These are phyloP conservation scores for Exephanes ischioxanthus DNA, from an alignment of 2,888 invertebrate species.

Conservation along the genomic window DNA sequence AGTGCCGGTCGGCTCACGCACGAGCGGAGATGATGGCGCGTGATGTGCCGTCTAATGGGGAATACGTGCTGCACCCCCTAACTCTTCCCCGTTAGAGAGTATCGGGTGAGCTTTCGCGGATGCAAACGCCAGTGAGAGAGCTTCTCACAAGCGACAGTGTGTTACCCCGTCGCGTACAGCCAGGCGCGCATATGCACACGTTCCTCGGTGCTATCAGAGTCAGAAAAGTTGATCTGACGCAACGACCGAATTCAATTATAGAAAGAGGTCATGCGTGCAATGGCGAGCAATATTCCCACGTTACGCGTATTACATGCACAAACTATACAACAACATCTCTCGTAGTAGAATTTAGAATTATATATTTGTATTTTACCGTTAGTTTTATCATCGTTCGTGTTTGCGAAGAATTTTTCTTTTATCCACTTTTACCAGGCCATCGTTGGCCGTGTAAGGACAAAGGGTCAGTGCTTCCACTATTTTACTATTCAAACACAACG, in stretches of 20 bases:
- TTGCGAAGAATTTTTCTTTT: neutral
- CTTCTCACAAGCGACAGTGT: slow-evolving; percentile 4
- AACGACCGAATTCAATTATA: slow-evolving; percentile 55
- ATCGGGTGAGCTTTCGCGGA: slow-evolving; percentile 17
- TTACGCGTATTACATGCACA: slow-evolving; percentile 13
- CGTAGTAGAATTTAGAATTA: neutral
- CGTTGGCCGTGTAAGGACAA: neutral
- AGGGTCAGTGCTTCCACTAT: neutral
- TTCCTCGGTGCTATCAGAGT: slow-evolving; percentile 22
- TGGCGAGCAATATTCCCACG: slow-evolving; percentile 25
- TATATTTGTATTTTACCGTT: neutral
- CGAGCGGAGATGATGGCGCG: slow-evolving; percentile 76
- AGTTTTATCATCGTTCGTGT: neutral
- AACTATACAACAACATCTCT: neutral
- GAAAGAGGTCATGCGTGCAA: slow-evolving; percentile 46
- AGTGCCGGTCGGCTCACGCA: slow-evolving; percentile 72
- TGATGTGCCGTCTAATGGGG: slow-evolving; percentile 74
- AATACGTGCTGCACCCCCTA: slow-evolving; percentile 67
- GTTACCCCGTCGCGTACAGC: neutral
- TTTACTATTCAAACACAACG: neutral
- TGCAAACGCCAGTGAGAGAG: slow-evolving; percentile 17
- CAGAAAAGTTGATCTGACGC: slow-evolving; percentile 39
- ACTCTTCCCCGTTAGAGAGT: slow-evolving; percentile 10
- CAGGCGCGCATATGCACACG: neutral
- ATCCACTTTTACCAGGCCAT: neutral